phyloP scores from a whole-genome alignment of 2,797 vertebrate species.

The Sebastes oblongus region DNA sequence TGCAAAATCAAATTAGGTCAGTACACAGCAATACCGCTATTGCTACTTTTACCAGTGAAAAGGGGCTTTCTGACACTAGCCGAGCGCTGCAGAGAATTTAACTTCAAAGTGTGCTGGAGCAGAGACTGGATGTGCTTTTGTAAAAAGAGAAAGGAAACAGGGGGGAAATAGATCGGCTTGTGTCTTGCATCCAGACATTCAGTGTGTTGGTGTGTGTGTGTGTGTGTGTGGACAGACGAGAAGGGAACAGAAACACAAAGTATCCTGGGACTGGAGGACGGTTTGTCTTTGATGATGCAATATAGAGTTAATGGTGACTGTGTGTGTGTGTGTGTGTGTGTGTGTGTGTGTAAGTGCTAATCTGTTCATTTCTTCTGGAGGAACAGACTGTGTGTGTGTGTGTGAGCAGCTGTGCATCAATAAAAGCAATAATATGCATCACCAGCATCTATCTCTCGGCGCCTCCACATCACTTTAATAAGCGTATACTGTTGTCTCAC shows the following conservation, averaged over 20 bases:
- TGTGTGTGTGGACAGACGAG: constrained; percentile 37
- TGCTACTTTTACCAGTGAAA: constrained; percentile 41
- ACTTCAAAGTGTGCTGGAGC: constrained; percentile 65
- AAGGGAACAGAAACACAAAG: constrained; percentile 42
- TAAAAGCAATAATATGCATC: not conserved
- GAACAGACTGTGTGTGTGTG: not conserved
- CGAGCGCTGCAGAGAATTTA: constrained; percentile 8
- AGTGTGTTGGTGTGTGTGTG: not conserved
- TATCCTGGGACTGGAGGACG: constrained; percentile 47
- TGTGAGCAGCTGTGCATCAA: not conserved
- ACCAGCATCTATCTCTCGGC: not conserved
- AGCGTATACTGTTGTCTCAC: not conserved
- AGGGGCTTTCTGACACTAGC: constrained; percentile 46
- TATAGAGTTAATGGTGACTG: constrained; percentile 33
- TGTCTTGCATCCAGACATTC: constrained; percentile 28
- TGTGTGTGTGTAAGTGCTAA: not conserved
- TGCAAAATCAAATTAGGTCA: constrained; percentile 70
- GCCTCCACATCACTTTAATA: not conserved
- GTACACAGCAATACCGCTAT: constrained; percentile 53
- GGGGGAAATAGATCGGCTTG: constrained; percentile 13
- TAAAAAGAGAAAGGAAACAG: constrained; percentile 9
- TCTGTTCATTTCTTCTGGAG: not conserved
- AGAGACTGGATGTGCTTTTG: constrained; percentile 28
- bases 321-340: not conserved
- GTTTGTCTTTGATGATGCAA: constrained; percentile 73